Conservation (phyloP, 2,888 invertebrate species). For the Sarcophaga caerulescens region DNA sequence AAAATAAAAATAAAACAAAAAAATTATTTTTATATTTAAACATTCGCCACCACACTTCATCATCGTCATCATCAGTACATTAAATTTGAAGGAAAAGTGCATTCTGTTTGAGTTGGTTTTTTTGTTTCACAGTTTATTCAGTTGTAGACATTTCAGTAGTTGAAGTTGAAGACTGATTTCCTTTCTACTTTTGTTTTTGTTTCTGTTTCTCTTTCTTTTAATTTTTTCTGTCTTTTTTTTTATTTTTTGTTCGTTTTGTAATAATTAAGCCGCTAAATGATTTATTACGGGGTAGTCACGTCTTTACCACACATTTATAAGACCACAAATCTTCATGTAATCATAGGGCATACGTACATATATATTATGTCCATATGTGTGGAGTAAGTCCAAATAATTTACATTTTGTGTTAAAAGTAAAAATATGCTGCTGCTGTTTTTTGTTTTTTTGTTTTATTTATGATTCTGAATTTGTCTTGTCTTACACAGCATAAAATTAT, state of each 20-base stretch:
- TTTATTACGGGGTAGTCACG: conserved; percentile 51
- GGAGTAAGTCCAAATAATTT: background rate
- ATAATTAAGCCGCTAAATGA: conserved; percentile 56
- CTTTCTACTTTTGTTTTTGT: conserved; percentile 1
- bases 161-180: background rate
- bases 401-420: background rate
- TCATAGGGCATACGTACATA: background rate
- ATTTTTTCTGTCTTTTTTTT: background rate
- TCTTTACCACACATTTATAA: background rate
- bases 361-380: background rate
- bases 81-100: no score
- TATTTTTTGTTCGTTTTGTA: conserved; percentile 29
- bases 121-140: no score
- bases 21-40: no score
- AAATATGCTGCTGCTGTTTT: no score
- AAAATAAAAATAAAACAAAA: no score
- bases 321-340: no score
- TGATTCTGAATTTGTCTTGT: background rate
- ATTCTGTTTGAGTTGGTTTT: no score
- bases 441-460: background rate
- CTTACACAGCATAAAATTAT: background rate
- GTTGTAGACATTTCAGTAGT: background rate
- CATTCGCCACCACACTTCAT: no score
- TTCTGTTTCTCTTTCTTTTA: background rate
- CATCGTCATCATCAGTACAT: no score